Evolutionary conservation across 2,888 invertebrate genomes (phyloP).

Genomic region (Polydrusus cervinus): DNA sequence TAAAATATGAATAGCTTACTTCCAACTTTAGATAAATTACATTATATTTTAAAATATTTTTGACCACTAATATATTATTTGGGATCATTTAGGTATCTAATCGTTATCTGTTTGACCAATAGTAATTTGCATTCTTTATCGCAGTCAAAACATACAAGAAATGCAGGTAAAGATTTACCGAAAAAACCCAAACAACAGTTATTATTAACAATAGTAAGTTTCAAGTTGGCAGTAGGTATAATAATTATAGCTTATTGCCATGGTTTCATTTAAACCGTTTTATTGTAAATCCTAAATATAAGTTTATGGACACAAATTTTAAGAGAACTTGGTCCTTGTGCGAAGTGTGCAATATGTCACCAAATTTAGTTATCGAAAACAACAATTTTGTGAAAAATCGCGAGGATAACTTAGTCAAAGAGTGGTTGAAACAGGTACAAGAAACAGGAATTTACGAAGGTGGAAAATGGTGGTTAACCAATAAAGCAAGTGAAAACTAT

Average conservation of each 20-base stretch:
- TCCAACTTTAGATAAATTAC: too few relatives aligned
- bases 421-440: constrained; percentile 3
- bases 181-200: neutral
- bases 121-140: neutral
- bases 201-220: neutral
- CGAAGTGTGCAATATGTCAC: neutral
- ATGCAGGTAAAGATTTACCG: neutral
- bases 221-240: too few relatives aligned
- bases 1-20: too few relatives aligned
- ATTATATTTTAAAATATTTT: too few relatives aligned
- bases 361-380: neutral
- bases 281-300: neutral
- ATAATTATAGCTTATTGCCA: too few relatives aligned
- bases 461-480: neutral
- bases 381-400: neutral
- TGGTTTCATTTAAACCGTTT: neutral
- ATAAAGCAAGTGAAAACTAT: neutral
- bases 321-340: neutral
- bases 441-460: neutral
- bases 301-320: neutral
- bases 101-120: neutral
- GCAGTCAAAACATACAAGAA: neutral
- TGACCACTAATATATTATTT: too few relatives aligned
- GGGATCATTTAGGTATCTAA: neutral
- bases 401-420: neutral